Base-by-base conservation (phyloP, 2,797 vertebrate genomes). In the Sebastes kiyomatsui region DNA sequence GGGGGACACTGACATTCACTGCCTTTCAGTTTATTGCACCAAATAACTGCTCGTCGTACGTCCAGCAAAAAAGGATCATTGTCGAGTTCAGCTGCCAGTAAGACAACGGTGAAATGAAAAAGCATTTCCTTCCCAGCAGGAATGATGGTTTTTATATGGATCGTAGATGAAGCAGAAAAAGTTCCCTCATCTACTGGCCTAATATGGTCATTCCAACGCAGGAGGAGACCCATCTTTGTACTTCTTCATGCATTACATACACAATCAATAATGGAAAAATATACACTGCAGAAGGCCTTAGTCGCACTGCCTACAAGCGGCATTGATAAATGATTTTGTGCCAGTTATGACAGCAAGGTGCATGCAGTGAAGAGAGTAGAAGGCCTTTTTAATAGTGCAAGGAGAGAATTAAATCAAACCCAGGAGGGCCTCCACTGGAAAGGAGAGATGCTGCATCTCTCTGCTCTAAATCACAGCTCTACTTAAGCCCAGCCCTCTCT, bases 261-360 rank as follows among this genome's bases (percentile, higher is more conserved):
- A 94, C 91, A 95, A 95, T 96, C 95, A 95, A 96, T 96, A 96
- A 94, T 86, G 89, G 89, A 90, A 93, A 92, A 94, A 93, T 91
- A 94, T 93, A 94, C 88, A 94, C 87, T 90, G 88, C 23, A 74
- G 92, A 93, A 89, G 90, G 88, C 94, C 89, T 92, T 82, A 86
- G 93, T 89, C 75, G 84, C 87, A 81, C 84, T 91, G 88, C 90
- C 88, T 87, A 84, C 91, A 83, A 91, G 87, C 91, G 75, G 92
- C 93, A 93, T 90, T 95, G 94, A 95, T 95, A 94, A 96, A 96
- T 96, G 93, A 96, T 96, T 96, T 96, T 95, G 95, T 95, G 94
- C 94, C 95, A 95, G 93, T 94, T 95, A 94, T 95, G 95, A 95
- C 94, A 95, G 95, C 93, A 92, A 95, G 92, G 94, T 95, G 95